Evolutionary conservation across 2,797 vertebrate genomes (phyloP).

Genomic region (Apodemus agrarius): DNA sequence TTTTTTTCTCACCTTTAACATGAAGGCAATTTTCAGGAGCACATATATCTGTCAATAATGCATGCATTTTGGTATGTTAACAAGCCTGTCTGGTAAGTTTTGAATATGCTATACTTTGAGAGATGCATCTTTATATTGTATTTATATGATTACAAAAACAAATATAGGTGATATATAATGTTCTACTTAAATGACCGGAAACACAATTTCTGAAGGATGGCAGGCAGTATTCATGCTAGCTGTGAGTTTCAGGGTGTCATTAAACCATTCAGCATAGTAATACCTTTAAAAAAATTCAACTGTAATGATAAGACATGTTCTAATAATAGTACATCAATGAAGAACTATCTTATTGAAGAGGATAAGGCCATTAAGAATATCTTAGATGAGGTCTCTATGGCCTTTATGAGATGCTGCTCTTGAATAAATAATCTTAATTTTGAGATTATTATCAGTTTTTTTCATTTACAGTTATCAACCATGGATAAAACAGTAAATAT

Average conservation of each 20-base stretch:
- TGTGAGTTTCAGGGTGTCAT: not conserved
- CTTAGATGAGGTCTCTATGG: not conserved
- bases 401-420: not conserved
- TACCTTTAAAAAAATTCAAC: not conserved
- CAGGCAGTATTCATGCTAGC: not conserved
- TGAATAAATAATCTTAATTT: not conserved
- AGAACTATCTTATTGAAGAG: constrained; percentile 32
- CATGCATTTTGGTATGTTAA: not conserved
- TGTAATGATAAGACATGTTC: not conserved
- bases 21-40: not conserved
- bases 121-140: not conserved
- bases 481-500: not conserved
- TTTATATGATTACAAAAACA: not conserved
- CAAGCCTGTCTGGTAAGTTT: fast-evolving
- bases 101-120: not conserved
- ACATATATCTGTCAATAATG: not conserved
- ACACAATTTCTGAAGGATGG: not conserved
- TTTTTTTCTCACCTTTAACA: not conserved
- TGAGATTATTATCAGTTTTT: not conserved
- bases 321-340: not conserved
- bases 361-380: not conserved
- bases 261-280: not conserved
- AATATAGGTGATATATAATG: not conserved
- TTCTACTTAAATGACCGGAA: not conserved
- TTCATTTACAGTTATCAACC: not conserved